Evolutionary conservation across 2,888 invertebrate genomes (phyloP).

Genomic region (Standfussiana lucernea): DNA sequence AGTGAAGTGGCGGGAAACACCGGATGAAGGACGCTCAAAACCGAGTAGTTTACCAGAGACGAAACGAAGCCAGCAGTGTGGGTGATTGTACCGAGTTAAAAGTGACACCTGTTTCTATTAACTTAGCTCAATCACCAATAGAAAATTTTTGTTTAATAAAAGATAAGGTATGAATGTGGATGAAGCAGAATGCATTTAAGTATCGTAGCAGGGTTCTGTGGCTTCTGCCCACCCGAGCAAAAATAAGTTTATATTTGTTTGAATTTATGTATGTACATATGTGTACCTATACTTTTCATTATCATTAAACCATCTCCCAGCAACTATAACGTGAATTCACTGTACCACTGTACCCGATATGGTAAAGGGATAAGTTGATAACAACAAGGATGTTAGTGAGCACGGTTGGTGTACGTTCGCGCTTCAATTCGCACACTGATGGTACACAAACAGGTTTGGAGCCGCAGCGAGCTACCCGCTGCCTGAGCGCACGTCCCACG

Average conservation of each 20-base stretch:
- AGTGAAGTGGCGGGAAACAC: not conserved
- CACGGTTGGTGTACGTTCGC: conserved; percentile 66
- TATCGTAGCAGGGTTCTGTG: not conserved
- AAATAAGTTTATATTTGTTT: not conserved
- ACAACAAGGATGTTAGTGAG: conserved; percentile 13
- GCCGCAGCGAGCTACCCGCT: conserved; percentile 56
- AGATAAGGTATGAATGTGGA: not conserved
- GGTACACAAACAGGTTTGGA: conserved; percentile 66
- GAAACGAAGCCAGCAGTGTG: not conserved
- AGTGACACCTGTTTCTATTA: not conserved
- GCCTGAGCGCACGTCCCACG: conserved; percentile 75
- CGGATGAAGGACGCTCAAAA: not conserved
- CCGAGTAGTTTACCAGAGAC: not conserved
- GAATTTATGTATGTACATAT: too few species aligned
- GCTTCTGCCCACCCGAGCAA: not conserved
- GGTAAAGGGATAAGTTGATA: conserved; percentile 7
- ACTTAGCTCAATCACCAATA: not conserved
- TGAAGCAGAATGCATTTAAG: not conserved
- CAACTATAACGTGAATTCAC: not conserved
- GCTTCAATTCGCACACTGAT: conserved; percentile 76
- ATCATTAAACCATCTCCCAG: not conserved
- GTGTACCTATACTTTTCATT: not conserved
- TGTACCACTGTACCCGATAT: not conserved
- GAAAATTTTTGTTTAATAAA: too few species aligned
- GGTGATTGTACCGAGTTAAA: not conserved